phyloP scores from a whole-genome alignment of 2,797 vertebrate genomes.

The Halcyon smyrnensis region DNA sequence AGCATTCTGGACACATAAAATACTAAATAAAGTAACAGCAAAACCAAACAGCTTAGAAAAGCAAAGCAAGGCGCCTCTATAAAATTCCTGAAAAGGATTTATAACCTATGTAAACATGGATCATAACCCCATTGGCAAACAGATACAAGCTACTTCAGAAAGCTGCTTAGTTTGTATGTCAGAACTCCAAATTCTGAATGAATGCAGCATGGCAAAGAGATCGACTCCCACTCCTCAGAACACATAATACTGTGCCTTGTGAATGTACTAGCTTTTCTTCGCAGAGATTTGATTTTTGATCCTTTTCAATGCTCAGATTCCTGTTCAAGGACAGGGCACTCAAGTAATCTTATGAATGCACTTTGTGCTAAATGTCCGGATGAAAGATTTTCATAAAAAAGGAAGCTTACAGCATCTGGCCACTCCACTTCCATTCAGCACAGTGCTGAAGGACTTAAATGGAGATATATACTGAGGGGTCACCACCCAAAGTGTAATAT shows the following conservation, averaged over 20 bases:
- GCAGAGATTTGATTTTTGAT: slow-evolving; percentile 72
- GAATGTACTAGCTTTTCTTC: slow-evolving; percentile 56
- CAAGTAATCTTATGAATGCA: slow-evolving; percentile 57
- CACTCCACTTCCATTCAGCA: slow-evolving; percentile 46
- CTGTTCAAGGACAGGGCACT: slow-evolving; percentile 55
- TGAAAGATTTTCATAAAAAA: slow-evolving; percentile 44
- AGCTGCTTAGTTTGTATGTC: slow-evolving; percentile 57
- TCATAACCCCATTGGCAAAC: slow-evolving; percentile 76
- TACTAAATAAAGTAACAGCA: slow-evolving; percentile 62
- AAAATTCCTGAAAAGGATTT: slow-evolving; percentile 73
- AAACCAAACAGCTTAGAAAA: slow-evolving; percentile 71
- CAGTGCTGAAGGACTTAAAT: slow-evolving; percentile 58
- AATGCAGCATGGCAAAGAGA: not conserved
- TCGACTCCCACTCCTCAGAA: not conserved
- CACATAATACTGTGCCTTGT: not conserved
- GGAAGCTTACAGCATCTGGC: slow-evolving; percentile 24
- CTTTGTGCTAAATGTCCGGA: slow-evolving; percentile 35
- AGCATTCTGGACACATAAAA: slow-evolving; percentile 42
- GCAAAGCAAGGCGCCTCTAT: slow-evolving; percentile 24
- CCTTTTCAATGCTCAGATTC: slow-evolving; percentile 63
- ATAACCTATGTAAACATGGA: slow-evolving; percentile 64
- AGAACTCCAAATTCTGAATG: slow-evolving; percentile 34
- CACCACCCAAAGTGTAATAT: slow-evolving; percentile 65
- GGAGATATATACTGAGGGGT: slow-evolving; percentile 61
- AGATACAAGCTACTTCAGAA: slow-evolving; percentile 56